Percentiles rank a stretch among this genome's conserved stretches.
Conservation (phyloP, 92 coral and sea anemone species). For the Isaurus tuberculatus region DNA sequence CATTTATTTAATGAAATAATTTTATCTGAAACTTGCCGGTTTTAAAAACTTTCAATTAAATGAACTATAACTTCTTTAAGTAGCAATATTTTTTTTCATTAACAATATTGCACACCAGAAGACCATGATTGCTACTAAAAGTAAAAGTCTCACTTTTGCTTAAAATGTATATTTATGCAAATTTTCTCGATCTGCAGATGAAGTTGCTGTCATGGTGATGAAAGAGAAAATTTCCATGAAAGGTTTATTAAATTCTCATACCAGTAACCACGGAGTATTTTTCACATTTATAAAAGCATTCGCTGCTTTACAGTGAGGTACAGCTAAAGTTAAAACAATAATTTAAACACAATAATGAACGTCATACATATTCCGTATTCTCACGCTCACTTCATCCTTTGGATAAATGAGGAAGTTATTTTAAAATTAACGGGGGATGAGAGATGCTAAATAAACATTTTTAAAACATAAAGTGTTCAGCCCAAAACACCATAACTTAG, state of each 20-base stretch:
- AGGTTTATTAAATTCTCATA: not conserved
- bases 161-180: not conserved
- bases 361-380: not conserved
- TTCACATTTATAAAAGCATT: not conserved
- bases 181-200: not conserved
- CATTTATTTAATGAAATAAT: no score
- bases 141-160: not conserved
- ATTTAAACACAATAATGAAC: not conserved
- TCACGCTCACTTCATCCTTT: not conserved
- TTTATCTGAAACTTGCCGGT: no score
- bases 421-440: conserved; percentile 3
- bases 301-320: not conserved
- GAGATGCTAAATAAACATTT: conserved; percentile 38
- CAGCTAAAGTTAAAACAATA: not conserved
- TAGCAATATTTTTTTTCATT: no score
- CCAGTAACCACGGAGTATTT: not conserved
- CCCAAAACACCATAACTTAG: not conserved
- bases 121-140: not conserved
- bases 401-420: not conserved
- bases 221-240: not conserved
- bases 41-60: no score
- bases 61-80: no score
- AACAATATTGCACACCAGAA: no score
- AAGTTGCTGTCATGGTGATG: conserved; percentile 25
- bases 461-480: not conserved